phyloP scores from a whole-genome alignment of 2,888 invertebrate genomes.

The Alcis repandata region DNA sequence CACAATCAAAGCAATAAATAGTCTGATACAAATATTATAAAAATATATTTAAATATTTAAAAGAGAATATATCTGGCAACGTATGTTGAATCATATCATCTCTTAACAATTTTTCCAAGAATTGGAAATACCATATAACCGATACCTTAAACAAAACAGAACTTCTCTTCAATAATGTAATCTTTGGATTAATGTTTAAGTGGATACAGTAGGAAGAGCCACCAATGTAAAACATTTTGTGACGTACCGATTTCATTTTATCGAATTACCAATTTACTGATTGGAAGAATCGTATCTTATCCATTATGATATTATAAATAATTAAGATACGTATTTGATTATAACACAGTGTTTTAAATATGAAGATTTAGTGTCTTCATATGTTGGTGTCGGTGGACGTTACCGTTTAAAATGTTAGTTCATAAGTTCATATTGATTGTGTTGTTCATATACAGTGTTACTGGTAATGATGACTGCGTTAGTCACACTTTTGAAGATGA shows the following conservation, averaged over 20 bases:
- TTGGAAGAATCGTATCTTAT: slow-evolving; percentile 58
- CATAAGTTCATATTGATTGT: slow-evolving; percentile 39
- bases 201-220: slow-evolving; percentile 6
- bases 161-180: slow-evolving; percentile 29
- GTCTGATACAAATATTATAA: too few species aligned
- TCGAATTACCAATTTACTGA: slow-evolving; percentile 36
- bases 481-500: slow-evolving; percentile 61
- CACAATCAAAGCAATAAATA: too few species aligned
- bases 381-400: slow-evolving; percentile 45
- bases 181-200: slow-evolving; percentile 25
- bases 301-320: slow-evolving; percentile 51
- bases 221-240: slow-evolving; percentile 11
- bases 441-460: slow-evolving; percentile 47
- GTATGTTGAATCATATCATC: too few species aligned
- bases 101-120: too few species aligned
- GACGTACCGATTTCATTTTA: slow-evolving; percentile 35
- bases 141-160: too few species aligned
- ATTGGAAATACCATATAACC: too few species aligned
- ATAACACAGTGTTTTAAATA: slow-evolving; percentile 50
- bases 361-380: slow-evolving; percentile 51
- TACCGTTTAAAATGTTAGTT: slow-evolving; percentile 46
- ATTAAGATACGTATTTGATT: slow-evolving; percentile 54
- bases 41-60: too few species aligned
- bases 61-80: too few species aligned
- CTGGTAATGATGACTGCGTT: slow-evolving; percentile 58